phyloP scores from a whole-genome alignment of 2,113 vertebrate species.

The Sitta europaea region DNA sequence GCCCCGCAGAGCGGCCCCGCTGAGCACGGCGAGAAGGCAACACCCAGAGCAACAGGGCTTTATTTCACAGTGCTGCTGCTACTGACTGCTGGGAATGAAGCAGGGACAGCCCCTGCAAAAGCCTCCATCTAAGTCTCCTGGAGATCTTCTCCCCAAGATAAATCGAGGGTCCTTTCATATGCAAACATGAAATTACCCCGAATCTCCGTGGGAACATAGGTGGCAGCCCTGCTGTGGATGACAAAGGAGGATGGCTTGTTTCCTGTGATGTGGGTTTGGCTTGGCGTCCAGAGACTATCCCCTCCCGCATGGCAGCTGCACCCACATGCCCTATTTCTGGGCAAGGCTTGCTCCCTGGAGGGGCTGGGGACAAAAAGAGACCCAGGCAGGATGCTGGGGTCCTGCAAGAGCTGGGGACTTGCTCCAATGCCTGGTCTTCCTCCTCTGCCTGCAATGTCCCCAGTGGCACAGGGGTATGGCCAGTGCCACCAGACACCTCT shows the following conservation, averaged over 20 bases:
- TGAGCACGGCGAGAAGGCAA: background rate
- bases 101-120: background rate
- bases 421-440: background rate
- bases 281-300: fast-evolving
- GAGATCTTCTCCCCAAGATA: background rate
- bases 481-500: background rate
- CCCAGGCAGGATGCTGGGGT: background rate
- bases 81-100: background rate
- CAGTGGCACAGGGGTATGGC: background rate
- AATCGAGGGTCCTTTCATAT: fast-evolving
- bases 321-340: background rate
- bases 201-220: background rate
- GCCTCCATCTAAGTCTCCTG: background rate
- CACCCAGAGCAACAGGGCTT: background rate
- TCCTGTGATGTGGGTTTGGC: background rate
- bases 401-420: background rate
- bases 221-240: fast-evolving
- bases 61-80: background rate
- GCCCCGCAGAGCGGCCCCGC: background rate
- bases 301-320: fast-evolving
- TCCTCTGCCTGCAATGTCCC: background rate
- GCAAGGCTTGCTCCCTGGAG: background rate
- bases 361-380: background rate
- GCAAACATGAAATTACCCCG: background rate
- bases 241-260: background rate